A percentile compares a stretch with the other conserved stretches of the same genome.
phyloP scores from a whole-genome alignment of 2,888 invertebrate species.

The Drosophila pegasa region DNA sequence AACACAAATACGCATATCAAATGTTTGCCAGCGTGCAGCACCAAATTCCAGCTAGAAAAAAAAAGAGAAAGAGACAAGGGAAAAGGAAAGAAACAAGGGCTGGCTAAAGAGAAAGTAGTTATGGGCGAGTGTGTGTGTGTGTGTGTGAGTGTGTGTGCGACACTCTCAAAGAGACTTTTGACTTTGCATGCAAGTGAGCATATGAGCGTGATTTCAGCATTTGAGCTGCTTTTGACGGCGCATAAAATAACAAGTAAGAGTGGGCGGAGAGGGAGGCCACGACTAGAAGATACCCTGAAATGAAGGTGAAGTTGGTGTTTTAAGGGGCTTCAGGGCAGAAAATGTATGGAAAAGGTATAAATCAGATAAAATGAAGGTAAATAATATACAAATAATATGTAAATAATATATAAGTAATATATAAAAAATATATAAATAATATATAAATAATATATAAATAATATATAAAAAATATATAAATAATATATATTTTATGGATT shows the following conservation, averaged over 20 bases:
- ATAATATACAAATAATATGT: no score
- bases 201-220: constrained; percentile 81
- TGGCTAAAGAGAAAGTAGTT: constrained; percentile 18
- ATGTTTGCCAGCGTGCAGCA: constrained; percentile 51
- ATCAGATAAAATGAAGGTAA: no score
- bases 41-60: constrained; percentile 23
- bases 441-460: no score
- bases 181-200: constrained; percentile 81
- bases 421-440: no score
- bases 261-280: background rate
- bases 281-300: background rate
- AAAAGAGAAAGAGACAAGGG: background rate
- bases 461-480: no score
- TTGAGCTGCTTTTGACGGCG: constrained; percentile 15
- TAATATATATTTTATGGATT: no score
- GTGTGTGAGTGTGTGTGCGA: constrained; percentile 18
- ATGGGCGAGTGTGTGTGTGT: constrained; percentile 2
- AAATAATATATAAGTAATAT: no score
- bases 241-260: constrained; percentile 1
- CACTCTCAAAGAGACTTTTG: constrained; percentile 77
- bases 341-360: no score
- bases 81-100: constrained; percentile 25
- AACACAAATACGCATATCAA: constrained; percentile 81
- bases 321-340: no score
- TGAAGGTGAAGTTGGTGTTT: background rate